These are phyloP conservation scores for Hepsetus odoe DNA, from an alignment of 2,113 vertebrate species.

Conservation along the genomic window DNA sequence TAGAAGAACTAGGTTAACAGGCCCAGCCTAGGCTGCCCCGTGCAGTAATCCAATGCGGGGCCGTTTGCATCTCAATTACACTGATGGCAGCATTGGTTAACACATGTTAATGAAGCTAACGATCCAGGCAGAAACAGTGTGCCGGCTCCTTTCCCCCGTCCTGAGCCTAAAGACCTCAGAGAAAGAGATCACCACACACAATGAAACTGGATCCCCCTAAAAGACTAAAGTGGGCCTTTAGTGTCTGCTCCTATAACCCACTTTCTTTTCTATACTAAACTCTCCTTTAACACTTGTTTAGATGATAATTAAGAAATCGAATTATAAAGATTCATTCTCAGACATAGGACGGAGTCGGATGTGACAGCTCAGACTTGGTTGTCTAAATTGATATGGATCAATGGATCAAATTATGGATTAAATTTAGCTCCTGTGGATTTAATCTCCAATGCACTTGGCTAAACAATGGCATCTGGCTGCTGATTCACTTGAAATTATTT, in stretches of 20 bases:
- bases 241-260: slow-evolving; percentile 12
- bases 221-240: slow-evolving; percentile 38
- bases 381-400: slow-evolving; percentile 5
- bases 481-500: slow-evolving; percentile 5
- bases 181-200: slow-evolving; percentile 48
- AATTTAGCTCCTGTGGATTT: slow-evolving; percentile 1
- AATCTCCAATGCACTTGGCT: background rate
- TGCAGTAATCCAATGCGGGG: slow-evolving; percentile 64
- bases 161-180: slow-evolving; percentile 42
- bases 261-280: slow-evolving; percentile 35
- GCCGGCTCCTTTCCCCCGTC: slow-evolving; percentile 53
- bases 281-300: slow-evolving; percentile 37
- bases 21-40: slow-evolving; percentile 3
- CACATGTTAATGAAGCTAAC: slow-evolving; percentile 78
- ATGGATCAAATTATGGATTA: slow-evolving; percentile 17
- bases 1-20: slow-evolving; percentile 11
- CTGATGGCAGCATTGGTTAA: slow-evolving; percentile 66
- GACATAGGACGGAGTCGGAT: background rate
- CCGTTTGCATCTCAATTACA: slow-evolving; percentile 77
- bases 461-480: background rate
- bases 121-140: slow-evolving; percentile 62
- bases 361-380: background rate
- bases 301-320: background rate
- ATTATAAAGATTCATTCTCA: background rate
- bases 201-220: slow-evolving; percentile 55